Conservation (phyloP, 2,113 vertebrate genomes). For the Platanista minor region DNA sequence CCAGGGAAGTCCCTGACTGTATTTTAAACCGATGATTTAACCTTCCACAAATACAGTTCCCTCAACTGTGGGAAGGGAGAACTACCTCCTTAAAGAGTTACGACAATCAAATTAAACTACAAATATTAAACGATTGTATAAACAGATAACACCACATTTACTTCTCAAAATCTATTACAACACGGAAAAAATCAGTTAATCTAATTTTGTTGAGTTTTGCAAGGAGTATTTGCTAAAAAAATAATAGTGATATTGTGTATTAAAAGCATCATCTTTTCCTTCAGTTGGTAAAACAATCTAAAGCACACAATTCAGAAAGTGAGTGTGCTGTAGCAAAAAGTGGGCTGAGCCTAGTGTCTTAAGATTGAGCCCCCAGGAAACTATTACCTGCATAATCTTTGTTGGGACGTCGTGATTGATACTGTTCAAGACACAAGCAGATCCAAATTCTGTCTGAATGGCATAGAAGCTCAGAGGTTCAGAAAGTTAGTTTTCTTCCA, state of each 20-base stretch:
- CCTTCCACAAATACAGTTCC: neutral
- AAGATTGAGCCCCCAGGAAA: neutral
- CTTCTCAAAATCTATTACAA: neutral
- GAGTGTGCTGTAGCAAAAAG: neutral
- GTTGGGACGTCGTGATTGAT: fast-evolving
- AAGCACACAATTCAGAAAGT: neutral
- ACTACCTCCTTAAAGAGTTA: neutral
- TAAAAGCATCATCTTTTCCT: neutral
- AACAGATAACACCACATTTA: neutral
- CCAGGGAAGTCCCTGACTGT: neutral
- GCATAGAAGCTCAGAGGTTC: neutral
- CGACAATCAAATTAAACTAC: neutral
- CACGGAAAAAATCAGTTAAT: neutral
- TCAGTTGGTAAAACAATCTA: neutral
- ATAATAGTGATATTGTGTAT: neutral
- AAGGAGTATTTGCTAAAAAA: neutral
- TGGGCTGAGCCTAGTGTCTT: too few species aligned
- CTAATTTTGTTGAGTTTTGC: neutral
- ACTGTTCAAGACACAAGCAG: neutral
- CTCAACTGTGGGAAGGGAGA: neutral
- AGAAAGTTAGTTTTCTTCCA: neutral
- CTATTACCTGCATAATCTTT: neutral
- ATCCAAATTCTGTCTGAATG: neutral
- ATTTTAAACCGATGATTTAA: neutral
- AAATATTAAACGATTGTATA: neutral